phyloP scores from a whole-genome alignment of 2,797 vertebrate genomes.

The Salarias fasciatus region DNA sequence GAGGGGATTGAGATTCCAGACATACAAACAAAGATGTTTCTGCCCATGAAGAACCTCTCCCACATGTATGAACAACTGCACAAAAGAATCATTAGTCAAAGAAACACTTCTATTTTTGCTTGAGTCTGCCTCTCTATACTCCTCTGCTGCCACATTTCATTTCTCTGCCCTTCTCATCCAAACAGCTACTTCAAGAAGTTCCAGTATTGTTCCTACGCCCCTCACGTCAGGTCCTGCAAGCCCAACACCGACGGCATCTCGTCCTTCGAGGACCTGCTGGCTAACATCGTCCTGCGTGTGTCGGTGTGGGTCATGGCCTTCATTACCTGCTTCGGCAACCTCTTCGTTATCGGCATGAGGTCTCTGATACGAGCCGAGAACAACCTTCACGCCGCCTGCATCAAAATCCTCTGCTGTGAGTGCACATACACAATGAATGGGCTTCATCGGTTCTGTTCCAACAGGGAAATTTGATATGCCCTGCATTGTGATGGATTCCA shows the following conservation, averaged over 20 bases:
- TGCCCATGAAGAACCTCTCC: slow-evolving; percentile 84
- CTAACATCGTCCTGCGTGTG: slow-evolving; percentile 85
- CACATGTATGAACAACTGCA: slow-evolving; percentile 76
- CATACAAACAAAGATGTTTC: slow-evolving; percentile 85
- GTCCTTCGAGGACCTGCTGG: slow-evolving; percentile 89
- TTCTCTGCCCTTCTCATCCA: background rate
- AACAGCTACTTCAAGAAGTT: slow-evolving; percentile 89
- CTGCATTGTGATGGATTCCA: too few relatives aligned
- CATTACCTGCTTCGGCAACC: slow-evolving; percentile 89
- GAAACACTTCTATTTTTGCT: too few relatives aligned
- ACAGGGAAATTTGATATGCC: too few relatives aligned
- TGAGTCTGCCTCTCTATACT: too few relatives aligned
- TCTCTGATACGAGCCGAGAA: slow-evolving; percentile 89
- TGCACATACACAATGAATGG: slow-evolving; percentile 25
- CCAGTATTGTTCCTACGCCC: slow-evolving; percentile 88
- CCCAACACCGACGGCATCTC: slow-evolving; percentile 90
- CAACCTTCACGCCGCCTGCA: slow-evolving; percentile 85
- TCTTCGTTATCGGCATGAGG: slow-evolving; percentile 89
- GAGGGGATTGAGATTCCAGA: slow-evolving; percentile 85
- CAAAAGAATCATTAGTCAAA: background rate
- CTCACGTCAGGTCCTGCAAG: slow-evolving; percentile 86
- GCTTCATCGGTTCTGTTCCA: too few relatives aligned
- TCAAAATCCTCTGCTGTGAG: slow-evolving; percentile 91
- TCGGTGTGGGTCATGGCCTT: slow-evolving; percentile 91
- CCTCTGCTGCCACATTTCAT: too few relatives aligned